phyloP scores from a whole-genome alignment of 30 jellyfish, hydroid and myxozoan species.

The Hydractinia echinata region DNA sequence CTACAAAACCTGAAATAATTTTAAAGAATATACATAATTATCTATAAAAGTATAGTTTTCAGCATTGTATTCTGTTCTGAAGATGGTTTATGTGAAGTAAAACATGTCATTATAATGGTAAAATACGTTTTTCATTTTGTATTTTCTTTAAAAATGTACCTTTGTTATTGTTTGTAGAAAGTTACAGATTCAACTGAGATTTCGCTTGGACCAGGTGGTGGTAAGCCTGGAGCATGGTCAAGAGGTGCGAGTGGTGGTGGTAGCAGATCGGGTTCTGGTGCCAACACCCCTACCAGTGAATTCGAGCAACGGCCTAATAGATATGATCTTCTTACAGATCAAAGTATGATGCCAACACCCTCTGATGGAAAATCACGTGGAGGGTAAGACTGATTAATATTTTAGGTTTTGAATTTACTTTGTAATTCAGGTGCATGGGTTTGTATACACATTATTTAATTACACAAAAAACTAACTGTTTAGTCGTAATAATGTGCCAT shows the following conservation, averaged over 20 bases:
- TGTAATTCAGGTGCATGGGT: too few species aligned
- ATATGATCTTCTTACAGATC: constrained; percentile 20
- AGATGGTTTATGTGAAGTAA: too few species aligned
- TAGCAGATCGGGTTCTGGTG: constrained; percentile 53
- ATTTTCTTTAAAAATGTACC: neutral
- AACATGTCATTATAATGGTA: neutral
- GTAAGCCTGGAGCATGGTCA: constrained; percentile 72
- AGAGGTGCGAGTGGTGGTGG: constrained; percentile 91
- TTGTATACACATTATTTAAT: too few species aligned
- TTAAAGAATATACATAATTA: neutral
- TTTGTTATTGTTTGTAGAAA: constrained; percentile 34
- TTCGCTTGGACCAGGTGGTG: constrained; percentile 84
- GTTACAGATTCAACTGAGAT: constrained; percentile 52
- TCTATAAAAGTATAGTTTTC: neutral
- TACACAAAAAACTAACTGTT: too few species aligned
- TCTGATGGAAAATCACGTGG: neutral
- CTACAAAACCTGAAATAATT: neutral
- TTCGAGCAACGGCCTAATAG: constrained; percentile 13
- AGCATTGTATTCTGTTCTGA: neutral
- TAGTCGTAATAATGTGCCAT: neutral
- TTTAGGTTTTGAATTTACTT: too few species aligned
- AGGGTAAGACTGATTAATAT: too few species aligned
- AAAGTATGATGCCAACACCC: constrained; percentile 5
- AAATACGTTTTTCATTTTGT: neutral
- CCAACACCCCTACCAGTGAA: constrained; percentile 20